phyloP scores from a whole-genome alignment of 2,888 invertebrate species.

The Mesodorylaimus sp. region DNA sequence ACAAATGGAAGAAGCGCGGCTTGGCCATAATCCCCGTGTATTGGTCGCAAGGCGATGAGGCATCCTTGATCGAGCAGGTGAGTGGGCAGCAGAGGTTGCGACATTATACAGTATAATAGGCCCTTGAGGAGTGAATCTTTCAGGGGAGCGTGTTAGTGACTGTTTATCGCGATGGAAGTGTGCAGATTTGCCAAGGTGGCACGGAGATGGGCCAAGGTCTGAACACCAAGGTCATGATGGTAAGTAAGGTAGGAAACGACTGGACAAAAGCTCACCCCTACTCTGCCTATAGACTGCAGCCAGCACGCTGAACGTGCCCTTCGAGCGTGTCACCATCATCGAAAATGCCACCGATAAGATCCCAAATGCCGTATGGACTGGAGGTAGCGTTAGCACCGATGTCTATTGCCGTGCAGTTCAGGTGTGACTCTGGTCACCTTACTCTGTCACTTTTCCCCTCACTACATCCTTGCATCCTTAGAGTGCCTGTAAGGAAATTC shows the following conservation, averaged over 20 bases:
- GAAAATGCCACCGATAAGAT: conserved; percentile 76
- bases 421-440: conserved; percentile 8
- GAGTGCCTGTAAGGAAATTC: conserved; percentile 58
- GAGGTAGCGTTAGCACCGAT: conserved; percentile 70
- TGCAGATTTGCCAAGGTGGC: conserved; percentile 63
- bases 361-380: conserved; percentile 71
- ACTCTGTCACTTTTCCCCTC: not conserved
- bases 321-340: conserved; percentile 40
- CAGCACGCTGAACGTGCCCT: conserved; percentile 48
- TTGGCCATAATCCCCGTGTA: conserved; percentile 23
- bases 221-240: conserved; percentile 83
- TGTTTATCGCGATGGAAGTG: conserved; percentile 57
- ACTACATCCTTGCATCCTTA: conserved; percentile 20
- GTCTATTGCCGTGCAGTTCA: conserved; percentile 70
- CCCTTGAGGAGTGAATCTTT: not conserved
- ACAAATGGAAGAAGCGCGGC: conserved; percentile 21
- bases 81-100: too few species aligned
- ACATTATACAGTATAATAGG: not conserved
- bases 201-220: conserved; percentile 93
- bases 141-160: conserved; percentile 61
- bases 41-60: conserved; percentile 28
- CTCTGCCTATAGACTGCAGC: conserved; percentile 61
- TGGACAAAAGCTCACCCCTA: too few species aligned
- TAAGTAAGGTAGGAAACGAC: conserved; percentile 70
- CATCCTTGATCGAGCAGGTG: conserved; percentile 26